These are phyloP conservation scores for Trigoniulus corallinus DNA, from an alignment of 1,140 invertebrate genomes.

Conservation along the genomic window DNA sequence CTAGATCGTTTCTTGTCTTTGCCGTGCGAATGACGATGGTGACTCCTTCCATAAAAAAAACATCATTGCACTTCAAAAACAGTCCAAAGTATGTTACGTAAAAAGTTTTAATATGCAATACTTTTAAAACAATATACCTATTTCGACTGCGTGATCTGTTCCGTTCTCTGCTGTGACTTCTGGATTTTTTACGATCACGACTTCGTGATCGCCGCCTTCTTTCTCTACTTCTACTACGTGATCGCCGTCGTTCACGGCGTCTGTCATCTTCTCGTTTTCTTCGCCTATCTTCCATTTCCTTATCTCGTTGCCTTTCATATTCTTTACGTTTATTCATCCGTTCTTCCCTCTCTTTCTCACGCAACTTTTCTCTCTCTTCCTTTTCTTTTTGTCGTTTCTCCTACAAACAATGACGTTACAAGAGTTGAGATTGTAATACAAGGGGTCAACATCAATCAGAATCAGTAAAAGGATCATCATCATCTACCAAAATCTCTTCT, in stretches of 20 bases:
- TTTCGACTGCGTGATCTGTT: conserved; percentile 7
- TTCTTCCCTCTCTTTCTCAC: conserved; percentile 22
- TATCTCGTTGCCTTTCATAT: conserved; percentile 12
- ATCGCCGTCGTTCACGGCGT: conserved; percentile 10
- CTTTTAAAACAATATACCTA: background rate
- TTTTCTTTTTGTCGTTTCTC: conserved; percentile 16
- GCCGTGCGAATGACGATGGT: conserved; percentile 4
- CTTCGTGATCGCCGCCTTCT: background rate
- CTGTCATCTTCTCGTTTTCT: conserved; percentile 4
- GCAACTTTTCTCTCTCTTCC: conserved; percentile 20
- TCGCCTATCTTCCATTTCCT: conserved; percentile 14
- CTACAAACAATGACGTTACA: conserved; percentile 7
- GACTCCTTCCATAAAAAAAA: background rate
- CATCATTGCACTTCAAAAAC: background rate
- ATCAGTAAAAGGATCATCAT: background rate
- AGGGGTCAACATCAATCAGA: conserved; percentile 1
- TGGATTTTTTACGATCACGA: conserved; percentile 9
- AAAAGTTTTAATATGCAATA: background rate
- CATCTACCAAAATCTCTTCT: conserved; percentile 34
- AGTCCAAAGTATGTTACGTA: background rate
- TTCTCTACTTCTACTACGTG: conserved; percentile 5
- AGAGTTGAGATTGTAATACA: background rate
- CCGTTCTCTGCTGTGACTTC: conserved; percentile 16
- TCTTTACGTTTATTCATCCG: conserved; percentile 10
- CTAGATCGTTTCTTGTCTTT: conserved; percentile 10